phyloP scores from a whole-genome alignment of 2,797 vertebrate genomes.

The Melanotaenia pygmaea region DNA sequence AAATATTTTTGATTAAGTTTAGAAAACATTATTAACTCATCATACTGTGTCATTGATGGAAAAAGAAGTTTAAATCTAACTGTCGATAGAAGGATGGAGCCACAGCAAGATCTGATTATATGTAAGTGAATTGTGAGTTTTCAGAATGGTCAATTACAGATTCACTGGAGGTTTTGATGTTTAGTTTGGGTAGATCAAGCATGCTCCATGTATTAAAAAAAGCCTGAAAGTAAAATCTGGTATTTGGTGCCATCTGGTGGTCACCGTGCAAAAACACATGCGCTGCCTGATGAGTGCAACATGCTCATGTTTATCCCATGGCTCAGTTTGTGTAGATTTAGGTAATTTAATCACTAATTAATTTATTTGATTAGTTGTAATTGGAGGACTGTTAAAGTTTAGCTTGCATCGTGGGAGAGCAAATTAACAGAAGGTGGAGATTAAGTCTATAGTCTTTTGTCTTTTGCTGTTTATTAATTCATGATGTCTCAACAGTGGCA shows the following conservation, averaged over 20 bases:
- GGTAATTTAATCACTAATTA: slow-evolving; percentile 73
- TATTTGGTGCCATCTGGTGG: slow-evolving; percentile 76
- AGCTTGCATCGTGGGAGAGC: slow-evolving; percentile 39
- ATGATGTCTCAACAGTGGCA: slow-evolving; percentile 37
- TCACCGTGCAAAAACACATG: slow-evolving; percentile 27
- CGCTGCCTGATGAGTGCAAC: not conserved
- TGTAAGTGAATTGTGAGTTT: not conserved
- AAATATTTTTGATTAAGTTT: not conserved
- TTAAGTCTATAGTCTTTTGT: slow-evolving; percentile 52
- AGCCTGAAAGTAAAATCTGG: slow-evolving; percentile 7
- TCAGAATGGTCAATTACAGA: not conserved
- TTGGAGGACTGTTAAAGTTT: slow-evolving; percentile 59
- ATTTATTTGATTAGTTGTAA: slow-evolving; percentile 70
- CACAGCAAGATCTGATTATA: not conserved
- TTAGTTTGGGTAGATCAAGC: not conserved
- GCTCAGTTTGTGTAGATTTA: slow-evolving; percentile 55
- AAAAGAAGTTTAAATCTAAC: not conserved
- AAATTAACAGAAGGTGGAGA: slow-evolving; percentile 65
- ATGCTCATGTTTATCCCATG: slow-evolving; percentile 2
- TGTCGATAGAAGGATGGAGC: not conserved
- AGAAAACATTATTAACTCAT: not conserved
- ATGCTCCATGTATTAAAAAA: not conserved
- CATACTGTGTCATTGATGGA: not conserved
- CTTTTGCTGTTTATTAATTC: slow-evolving; percentile 49
- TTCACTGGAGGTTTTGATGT: not conserved